phyloP scores from a whole-genome alignment of 2,113 vertebrate genomes.

The Neogale vison region DNA sequence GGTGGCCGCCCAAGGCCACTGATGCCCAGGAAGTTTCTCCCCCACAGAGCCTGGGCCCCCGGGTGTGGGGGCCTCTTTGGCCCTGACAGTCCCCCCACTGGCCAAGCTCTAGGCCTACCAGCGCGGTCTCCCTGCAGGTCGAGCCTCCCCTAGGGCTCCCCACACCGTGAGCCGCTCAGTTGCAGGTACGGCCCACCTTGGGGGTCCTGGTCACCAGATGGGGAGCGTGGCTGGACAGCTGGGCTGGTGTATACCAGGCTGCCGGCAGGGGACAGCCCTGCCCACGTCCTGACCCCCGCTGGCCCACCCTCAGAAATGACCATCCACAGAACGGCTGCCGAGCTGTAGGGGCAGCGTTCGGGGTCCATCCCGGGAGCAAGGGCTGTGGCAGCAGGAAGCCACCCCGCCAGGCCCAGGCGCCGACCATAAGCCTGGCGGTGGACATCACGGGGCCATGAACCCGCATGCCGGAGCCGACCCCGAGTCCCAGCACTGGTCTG shows the following conservation, averaged over 20 bases:
- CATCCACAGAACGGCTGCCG: neutral
- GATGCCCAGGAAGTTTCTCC: neutral
- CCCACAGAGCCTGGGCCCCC: neutral
- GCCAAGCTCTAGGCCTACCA: neutral
- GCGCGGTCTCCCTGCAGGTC: rapidly evolving
- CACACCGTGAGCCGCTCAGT: rapidly evolving
- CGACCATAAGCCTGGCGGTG: too few relatives aligned
- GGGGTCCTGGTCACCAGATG: neutral
- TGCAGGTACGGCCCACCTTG: neutral
- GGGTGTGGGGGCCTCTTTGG: neutral
- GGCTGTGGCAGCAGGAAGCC: neutral
- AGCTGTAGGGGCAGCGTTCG: rapidly evolving
- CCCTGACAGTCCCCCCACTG: neutral
- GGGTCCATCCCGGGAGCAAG: neutral
- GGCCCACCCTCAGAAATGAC: neutral
- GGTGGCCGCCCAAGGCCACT: neutral
- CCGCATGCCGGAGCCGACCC: rapidly evolving
- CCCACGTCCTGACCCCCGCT: neutral
- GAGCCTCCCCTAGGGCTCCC: rapidly evolving
- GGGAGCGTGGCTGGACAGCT: rapidly evolving
- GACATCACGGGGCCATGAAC: rapidly evolving
- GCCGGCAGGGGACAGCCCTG: neutral
- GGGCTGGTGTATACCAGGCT: too few relatives aligned
- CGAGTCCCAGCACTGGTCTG: neutral
- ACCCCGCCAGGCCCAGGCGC: too few relatives aligned